A percentile compares a stretch with the other conserved stretches of the same genome.
Conservation (phyloP, 2,888 invertebrate genomes). For the Zhuqinia jingwanae region DNA sequence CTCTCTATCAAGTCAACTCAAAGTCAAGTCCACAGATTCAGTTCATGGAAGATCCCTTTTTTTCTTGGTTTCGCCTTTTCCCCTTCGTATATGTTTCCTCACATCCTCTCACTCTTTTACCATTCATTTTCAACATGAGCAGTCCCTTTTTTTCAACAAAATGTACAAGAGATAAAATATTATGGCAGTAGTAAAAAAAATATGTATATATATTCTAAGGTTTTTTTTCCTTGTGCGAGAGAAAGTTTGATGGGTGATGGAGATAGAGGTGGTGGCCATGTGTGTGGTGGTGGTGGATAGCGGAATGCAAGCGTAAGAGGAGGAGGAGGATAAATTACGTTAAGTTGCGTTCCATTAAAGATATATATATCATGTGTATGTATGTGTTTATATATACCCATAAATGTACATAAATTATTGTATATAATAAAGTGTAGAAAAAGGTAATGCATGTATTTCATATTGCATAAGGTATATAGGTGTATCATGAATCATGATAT, state of each 20-base stretch:
- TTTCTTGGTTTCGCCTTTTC: too few species aligned
- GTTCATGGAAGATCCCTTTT: not conserved
- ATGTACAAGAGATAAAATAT: not conserved
- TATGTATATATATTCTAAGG: too few species aligned
- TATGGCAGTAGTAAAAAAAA: not conserved
- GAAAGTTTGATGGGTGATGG: conserved; percentile 2
- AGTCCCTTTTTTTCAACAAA: not conserved
- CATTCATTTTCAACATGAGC: not conserved
- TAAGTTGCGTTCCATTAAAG: too few species aligned
- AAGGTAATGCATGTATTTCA: not conserved
- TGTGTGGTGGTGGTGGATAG: not conserved
- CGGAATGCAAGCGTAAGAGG: not conserved
- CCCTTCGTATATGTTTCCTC: not conserved
- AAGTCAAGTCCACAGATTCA: not conserved
- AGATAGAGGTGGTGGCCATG: too few species aligned
- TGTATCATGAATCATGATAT: not conserved
- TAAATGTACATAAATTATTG: too few species aligned
- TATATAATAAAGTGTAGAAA: not conserved
- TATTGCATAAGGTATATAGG: not conserved
- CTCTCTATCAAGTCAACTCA: conserved; percentile 28
- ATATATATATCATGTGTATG: too few species aligned
- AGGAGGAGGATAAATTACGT: too few species aligned
- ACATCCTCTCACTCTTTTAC: too few species aligned
- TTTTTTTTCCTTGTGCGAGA: not conserved
- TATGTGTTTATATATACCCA: too few species aligned